Percentiles rank a stretch among this genome's conserved stretches.
Conservation (phyloP, 2,888 invertebrate species). For the Dysmachus trigonus region DNA sequence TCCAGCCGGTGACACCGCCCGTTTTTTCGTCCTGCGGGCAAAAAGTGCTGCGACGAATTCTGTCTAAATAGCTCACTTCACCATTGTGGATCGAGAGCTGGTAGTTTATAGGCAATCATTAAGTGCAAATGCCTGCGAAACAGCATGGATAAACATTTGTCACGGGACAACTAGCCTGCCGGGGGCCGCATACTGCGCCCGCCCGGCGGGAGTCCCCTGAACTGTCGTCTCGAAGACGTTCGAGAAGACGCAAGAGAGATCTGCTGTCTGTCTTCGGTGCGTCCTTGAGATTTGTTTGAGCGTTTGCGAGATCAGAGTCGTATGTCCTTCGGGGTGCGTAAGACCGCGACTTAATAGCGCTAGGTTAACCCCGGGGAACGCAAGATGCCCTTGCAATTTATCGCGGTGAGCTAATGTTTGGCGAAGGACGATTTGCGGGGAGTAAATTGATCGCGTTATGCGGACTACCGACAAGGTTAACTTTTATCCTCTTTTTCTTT, state of each 20-base stretch:
- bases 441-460: background rate
- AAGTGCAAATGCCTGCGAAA: slow-evolving; percentile 46
- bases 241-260: background rate
- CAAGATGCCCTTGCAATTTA: slow-evolving; percentile 7
- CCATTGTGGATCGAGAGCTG: slow-evolving; percentile 43
- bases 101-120: slow-evolving; percentile 47
- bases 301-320: background rate
- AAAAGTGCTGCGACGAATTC: slow-evolving; percentile 41
- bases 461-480: background rate
- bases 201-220: background rate
- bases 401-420: background rate
- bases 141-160: slow-evolving; percentile 35
- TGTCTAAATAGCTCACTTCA: slow-evolving; percentile 45
- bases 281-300: background rate
- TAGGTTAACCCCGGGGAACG: slow-evolving; percentile 39
- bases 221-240: background rate
- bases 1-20: slow-evolving; percentile 28
- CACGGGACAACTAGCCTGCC: slow-evolving; percentile 38
- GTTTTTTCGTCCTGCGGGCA: background rate
- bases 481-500: background rate
- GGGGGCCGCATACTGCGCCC: background rate
- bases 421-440: background rate
- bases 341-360: slow-evolving; percentile 26
- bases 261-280: background rate
- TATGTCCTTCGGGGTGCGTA: background rate